A percentile compares a stretch with the other conserved stretches of the same genome.
phyloP scores from a whole-genome alignment of 2,113 vertebrate genomes.

The Varanus komodoensis region DNA sequence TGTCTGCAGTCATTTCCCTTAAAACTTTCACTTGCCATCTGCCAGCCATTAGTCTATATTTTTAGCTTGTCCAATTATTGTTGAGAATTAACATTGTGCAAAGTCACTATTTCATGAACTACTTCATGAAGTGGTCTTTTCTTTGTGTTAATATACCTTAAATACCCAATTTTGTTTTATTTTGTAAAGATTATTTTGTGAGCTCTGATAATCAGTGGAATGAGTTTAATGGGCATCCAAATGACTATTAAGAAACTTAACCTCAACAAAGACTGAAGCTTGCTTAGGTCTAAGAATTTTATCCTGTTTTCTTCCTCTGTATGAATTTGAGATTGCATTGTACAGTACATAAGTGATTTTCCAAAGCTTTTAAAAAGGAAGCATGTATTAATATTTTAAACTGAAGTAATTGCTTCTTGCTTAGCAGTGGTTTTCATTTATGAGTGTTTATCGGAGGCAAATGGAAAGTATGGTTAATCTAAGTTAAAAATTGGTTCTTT shows the following conservation, averaged over 20 bases:
- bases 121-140: conserved; percentile 1
- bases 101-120: conserved; percentile 39
- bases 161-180: conserved; percentile 52
- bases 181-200: conserved; percentile 58
- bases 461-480: conserved; percentile 87
- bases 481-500: conserved; percentile 86
- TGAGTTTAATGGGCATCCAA: conserved; percentile 68
- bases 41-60: conserved; percentile 32
- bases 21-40: conserved; percentile 12
- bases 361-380: conserved; percentile 80
- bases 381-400: conserved; percentile 86
- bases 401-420: conserved; percentile 86
- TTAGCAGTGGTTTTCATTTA: conserved; percentile 83
- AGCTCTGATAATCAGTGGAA: conserved; percentile 54
- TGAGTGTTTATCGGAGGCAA: conserved; percentile 83
- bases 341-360: conserved; percentile 82
- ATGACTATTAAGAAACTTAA: conserved; percentile 60
- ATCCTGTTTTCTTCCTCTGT: conserved; percentile 71
- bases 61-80: conserved; percentile 14
- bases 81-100: conserved; percentile 38
- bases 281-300: conserved; percentile 57
- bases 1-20: conserved; percentile 21
- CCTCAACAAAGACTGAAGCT: conserved; percentile 63
- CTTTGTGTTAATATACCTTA: conserved; percentile 27
- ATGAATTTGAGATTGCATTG: conserved; percentile 67